Evolutionary conservation across 2,797 vertebrate genomes (phyloP).

Genomic region (Sciaenops ocellatus): DNA sequence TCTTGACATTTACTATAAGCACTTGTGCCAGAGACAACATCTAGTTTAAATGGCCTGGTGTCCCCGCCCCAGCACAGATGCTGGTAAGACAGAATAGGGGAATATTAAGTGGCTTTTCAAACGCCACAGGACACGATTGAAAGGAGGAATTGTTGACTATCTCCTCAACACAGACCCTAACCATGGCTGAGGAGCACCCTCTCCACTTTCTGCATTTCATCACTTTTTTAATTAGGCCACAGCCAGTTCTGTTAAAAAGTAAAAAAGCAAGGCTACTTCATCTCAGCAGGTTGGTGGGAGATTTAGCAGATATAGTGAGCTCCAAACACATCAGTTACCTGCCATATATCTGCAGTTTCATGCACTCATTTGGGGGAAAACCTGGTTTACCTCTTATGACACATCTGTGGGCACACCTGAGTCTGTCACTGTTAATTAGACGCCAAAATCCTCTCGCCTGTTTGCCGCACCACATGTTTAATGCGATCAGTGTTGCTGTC

Average conservation of each 20-base stretch:
- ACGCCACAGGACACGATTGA: slow-evolving; percentile 48
- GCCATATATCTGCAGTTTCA: slow-evolving; percentile 64
- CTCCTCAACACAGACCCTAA: slow-evolving; percentile 50
- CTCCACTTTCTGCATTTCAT: slow-evolving; percentile 65
- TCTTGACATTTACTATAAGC: slow-evolving; percentile 82
- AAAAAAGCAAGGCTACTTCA: slow-evolving; percentile 44
- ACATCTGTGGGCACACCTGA: slow-evolving; percentile 75
- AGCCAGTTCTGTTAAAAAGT: slow-evolving; percentile 45
- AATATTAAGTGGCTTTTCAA: slow-evolving; percentile 58
- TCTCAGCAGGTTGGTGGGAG: slow-evolving; percentile 60
- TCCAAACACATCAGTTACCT: slow-evolving; percentile 64
- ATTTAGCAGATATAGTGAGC: slow-evolving; percentile 40
- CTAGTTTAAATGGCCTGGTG: slow-evolving; percentile 63
- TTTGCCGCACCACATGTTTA: slow-evolving; percentile 62
- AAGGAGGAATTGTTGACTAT: slow-evolving; percentile 48
- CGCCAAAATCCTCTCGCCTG: slow-evolving; percentile 49
- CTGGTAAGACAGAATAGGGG: slow-evolving; percentile 31
- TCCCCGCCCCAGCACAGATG: slow-evolving; percentile 28
- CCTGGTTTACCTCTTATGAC: slow-evolving; percentile 62
- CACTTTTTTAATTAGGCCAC: slow-evolving; percentile 74
- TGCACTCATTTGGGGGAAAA: slow-evolving; percentile 59
- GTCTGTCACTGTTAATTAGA: slow-evolving; percentile 80
- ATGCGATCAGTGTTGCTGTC: slow-evolving; percentile 69
- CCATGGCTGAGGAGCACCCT: slow-evolving; percentile 36
- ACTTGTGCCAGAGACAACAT: slow-evolving; percentile 69